phyloP scores from a whole-genome alignment of 2,888 invertebrate genomes.

The Crematogaster levior region DNA sequence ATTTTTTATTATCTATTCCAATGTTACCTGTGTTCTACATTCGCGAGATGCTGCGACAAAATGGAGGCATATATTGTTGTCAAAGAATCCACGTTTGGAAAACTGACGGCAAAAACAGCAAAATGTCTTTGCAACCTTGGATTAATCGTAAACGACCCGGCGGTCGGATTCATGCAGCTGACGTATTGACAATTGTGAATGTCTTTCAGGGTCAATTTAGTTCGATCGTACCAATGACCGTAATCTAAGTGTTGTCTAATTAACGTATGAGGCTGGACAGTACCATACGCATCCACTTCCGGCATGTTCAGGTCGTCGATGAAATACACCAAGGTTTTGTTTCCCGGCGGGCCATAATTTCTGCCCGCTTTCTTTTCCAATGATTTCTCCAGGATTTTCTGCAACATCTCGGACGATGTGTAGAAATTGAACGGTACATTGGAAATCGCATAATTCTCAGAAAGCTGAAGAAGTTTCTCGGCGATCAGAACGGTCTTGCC shows the following conservation, averaged over 20 bases:
- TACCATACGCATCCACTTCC: conserved; percentile 96
- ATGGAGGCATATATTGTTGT: conserved; percentile 96
- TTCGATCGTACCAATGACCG: conserved; percentile 97
- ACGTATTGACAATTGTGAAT: conserved; percentile 99
- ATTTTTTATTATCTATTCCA: background rate
- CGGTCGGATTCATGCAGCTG: conserved; percentile 99
- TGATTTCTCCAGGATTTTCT: conserved; percentile 97
- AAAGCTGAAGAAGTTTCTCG: conserved; percentile 89
- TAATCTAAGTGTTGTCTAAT: conserved; percentile 98
- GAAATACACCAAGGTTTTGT: conserved; percentile 96
- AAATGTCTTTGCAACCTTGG: conserved; percentile 96
- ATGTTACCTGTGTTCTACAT: conserved; percentile 91
- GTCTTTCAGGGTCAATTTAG: conserved; percentile 95
- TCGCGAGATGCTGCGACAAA: conserved; percentile 93
- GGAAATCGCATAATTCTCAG: conserved; percentile 95
- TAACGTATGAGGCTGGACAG: conserved; percentile 98
- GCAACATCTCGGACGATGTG: conserved; percentile 97
- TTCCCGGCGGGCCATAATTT: conserved; percentile 98
- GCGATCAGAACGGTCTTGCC: conserved; percentile 94
- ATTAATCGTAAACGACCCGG: conserved; percentile 98
- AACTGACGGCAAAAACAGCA: conserved; percentile 94
- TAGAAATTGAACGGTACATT: conserved; percentile 99
- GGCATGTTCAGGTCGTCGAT: conserved; percentile 99
- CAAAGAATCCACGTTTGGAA: conserved; percentile 93
- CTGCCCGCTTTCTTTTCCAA: conserved; percentile 97